These are phyloP conservation scores for Troilus luridus DNA, from an alignment of 2,888 invertebrate genomes.

Conservation along the genomic window DNA sequence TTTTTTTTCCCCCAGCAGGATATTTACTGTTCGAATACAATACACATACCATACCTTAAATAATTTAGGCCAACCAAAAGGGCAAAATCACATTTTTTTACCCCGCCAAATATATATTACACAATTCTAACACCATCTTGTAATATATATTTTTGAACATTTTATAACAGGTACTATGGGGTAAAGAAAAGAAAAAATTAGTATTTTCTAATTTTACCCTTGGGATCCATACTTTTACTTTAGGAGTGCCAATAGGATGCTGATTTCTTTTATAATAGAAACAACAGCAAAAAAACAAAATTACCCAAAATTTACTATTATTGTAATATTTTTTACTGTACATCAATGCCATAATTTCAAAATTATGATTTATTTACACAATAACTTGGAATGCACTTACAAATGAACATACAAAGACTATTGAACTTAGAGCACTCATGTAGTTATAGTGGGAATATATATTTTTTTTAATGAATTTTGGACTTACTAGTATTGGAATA, in stretches of 20 bases:
- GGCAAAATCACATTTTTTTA: too few relatives aligned
- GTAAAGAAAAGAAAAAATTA: too few relatives aligned
- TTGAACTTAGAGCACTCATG: background rate
- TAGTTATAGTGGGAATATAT: background rate
- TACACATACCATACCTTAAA: too few relatives aligned
- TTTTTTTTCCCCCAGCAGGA: background rate
- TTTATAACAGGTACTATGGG: too few relatives aligned
- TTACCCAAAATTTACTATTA: background rate
- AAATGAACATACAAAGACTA: background rate
- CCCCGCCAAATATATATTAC: too few relatives aligned
- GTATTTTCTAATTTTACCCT: too few relatives aligned
- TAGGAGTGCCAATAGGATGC: too few relatives aligned
- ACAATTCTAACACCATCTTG: background rate
- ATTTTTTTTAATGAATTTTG: background rate
- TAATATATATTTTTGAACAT: too few relatives aligned
- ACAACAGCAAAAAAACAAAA: too few relatives aligned
- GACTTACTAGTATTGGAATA: background rate
- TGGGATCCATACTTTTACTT: too few relatives aligned
- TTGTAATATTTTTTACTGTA: background rate
- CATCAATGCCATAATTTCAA: background rate
- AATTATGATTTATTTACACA: background rate
- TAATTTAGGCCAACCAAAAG: too few relatives aligned
- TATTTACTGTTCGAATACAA: background rate
- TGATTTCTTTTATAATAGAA: too few relatives aligned
- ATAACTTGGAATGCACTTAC: background rate